Evolutionary conservation across 2,797 vertebrate genomes (phyloP).

Genomic region (Hirundo rustica): DNA sequence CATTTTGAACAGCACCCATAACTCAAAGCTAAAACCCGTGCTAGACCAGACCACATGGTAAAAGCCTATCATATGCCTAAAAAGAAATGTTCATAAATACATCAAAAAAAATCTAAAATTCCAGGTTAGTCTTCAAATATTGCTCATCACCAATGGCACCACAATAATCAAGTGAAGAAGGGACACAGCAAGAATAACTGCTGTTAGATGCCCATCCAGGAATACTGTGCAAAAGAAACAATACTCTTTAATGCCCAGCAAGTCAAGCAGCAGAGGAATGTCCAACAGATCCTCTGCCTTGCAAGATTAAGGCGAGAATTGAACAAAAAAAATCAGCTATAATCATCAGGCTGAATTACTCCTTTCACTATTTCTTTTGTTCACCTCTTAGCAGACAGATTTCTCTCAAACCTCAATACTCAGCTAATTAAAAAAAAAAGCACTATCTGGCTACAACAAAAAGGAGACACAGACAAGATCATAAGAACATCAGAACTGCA

Average conservation of each 20-base stretch:
- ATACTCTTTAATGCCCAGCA: neutral
- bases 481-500: neutral
- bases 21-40: neutral
- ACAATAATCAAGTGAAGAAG: neutral
- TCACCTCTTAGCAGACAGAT: neutral
- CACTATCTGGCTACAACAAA: neutral
- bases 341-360: neutral
- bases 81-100: neutral
- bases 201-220: neutral
- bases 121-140: neutral
- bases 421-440: neutral
- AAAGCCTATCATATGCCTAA: neutral
- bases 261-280: neutral
- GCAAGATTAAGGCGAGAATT: neutral
- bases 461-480: neutral
- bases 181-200: neutral
- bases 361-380: neutral
- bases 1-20: neutral
- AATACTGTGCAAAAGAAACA: neutral
- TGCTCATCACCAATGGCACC: neutral
- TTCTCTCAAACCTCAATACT: neutral
- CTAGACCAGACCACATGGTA: neutral
- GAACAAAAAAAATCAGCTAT: neutral
- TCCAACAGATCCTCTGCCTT: neutral
- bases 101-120: accelerated